A percentile compares a stretch with the other conserved stretches of the same genome.
phyloP scores from a whole-genome alignment of 2,888 invertebrate species.

The Perithous albicinctus region DNA sequence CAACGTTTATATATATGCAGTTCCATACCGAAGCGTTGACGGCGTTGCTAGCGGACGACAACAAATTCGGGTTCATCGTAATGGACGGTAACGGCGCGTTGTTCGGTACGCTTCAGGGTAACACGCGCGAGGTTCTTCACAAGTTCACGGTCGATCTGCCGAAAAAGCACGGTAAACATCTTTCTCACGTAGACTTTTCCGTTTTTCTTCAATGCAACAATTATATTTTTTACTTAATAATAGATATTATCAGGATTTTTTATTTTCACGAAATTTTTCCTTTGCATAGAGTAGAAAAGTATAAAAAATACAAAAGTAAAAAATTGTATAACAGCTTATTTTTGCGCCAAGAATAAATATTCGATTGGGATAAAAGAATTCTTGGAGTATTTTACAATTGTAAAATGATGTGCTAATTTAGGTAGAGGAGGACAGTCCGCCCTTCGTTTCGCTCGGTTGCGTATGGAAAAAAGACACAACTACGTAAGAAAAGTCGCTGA shows the following conservation, averaged over 20 bases:
- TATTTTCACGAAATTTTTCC: too few species aligned
- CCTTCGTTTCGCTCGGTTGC: constrained; percentile 98
- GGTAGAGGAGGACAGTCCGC: constrained; percentile 99
- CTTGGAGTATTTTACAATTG: too few species aligned
- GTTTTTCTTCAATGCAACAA: too few species aligned
- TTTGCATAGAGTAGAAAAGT: too few species aligned
- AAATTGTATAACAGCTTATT: too few species aligned
- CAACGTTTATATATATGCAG: constrained; percentile 81
- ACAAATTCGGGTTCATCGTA: constrained; percentile 99
- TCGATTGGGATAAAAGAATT: too few species aligned
- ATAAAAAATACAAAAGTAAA: too few species aligned
- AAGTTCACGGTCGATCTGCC: constrained; percentile 99
- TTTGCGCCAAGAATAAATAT: too few species aligned
- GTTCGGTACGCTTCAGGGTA: constrained; percentile 99
- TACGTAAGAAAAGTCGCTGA: constrained; percentile 99
- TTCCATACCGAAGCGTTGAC: constrained; percentile 98
- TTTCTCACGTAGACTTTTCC: too few species aligned
- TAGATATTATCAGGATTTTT: too few species aligned
- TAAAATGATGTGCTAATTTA: constrained; percentile 74
- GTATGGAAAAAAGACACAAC: constrained; percentile 99
- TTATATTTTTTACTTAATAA: too few species aligned
- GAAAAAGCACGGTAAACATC: constrained; percentile 99
- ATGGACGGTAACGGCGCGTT: constrained; percentile 99
- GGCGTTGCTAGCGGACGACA: constrained; percentile 98
- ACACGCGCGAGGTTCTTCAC: constrained; percentile 95